Conservation (phyloP, 1,140 invertebrate genomes). For the Ooceraea biroi region DNA sequence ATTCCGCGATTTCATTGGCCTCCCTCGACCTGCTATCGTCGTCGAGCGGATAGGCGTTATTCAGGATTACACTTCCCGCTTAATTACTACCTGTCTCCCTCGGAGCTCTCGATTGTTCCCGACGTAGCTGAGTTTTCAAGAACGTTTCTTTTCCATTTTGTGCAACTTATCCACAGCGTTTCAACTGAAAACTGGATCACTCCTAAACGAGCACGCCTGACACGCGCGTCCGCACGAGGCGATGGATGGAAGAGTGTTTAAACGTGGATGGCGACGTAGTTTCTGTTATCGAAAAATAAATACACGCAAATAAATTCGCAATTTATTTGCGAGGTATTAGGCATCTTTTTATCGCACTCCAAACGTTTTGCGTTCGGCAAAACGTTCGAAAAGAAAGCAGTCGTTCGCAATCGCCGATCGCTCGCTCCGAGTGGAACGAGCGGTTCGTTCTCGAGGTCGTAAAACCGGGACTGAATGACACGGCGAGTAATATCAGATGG, state of each 20-base stretch:
- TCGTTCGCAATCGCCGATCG: too few species aligned
- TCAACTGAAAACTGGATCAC: too few species aligned
- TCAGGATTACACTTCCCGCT: slow-evolving; percentile 31
- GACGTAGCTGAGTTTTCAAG: slow-evolving; percentile 5
- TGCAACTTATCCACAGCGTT: neutral
- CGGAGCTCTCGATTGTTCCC: neutral
- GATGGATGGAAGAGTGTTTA: too few species aligned
- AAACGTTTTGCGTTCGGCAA: too few species aligned
- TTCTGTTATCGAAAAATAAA: neutral
- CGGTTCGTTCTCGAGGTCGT: slow-evolving; percentile 61
- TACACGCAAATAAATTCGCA: too few species aligned
- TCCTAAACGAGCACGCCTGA: too few species aligned
- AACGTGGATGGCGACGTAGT: too few species aligned
- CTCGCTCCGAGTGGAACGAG: slow-evolving; percentile 4
- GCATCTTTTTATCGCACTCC: too few species aligned
- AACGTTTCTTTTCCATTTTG: neutral
- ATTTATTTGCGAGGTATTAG: neutral
- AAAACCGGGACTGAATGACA: slow-evolving; percentile 76
- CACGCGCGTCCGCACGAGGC: too few species aligned
- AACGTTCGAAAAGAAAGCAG: too few species aligned
- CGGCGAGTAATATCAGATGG: slow-evolving; percentile 72
- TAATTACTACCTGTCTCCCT: slow-evolving; percentile 31
- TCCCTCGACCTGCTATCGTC: slow-evolving; percentile 41
- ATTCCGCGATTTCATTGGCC: slow-evolving; percentile 71
- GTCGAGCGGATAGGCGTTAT: slow-evolving; percentile 27